These are phyloP conservation scores for Sweltsa coloradensis DNA, from an alignment of 1,140 invertebrate genomes.

Conservation along the genomic window DNA sequence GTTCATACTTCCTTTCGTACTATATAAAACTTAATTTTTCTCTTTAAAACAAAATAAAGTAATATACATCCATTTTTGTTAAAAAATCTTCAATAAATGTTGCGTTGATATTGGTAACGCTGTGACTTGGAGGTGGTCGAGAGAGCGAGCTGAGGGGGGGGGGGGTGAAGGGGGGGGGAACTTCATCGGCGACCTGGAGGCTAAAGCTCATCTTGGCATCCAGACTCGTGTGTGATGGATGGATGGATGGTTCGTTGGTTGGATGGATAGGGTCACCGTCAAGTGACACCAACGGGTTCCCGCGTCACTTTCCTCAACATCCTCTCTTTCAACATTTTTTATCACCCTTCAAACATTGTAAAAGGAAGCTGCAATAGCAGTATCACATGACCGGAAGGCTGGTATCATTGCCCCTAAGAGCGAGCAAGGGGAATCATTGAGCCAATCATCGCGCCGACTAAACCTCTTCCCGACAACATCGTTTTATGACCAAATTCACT, in stretches of 20 bases:
- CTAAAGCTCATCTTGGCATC: background rate
- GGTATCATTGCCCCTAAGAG: slow-evolving; percentile 1
- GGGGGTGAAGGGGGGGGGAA: background rate
- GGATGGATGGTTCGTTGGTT: background rate
- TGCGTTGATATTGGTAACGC: background rate
- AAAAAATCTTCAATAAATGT: no score
- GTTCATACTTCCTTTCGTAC: no score
- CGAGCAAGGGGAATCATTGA: no score
- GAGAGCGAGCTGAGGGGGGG: background rate
- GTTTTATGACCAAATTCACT: no score
- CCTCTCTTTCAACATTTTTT: slow-evolving; percentile 10
- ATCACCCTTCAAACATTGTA: slow-evolving; percentile 1
- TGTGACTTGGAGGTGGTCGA: background rate
- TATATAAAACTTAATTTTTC: no score
- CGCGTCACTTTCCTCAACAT: slow-evolving; percentile 8
- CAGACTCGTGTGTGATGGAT: background rate
- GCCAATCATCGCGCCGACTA: no score
- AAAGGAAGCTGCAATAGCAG: slow-evolving; percentile 8
- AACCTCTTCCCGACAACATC: no score
- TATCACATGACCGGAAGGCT: slow-evolving; percentile 10
- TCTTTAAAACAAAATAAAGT: no score
- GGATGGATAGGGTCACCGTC: no score
- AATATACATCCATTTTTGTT: no score
- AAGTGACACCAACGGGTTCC: no score
- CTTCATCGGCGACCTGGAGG: background rate